Base-by-base conservation (phyloP, 2,888 invertebrate species). In the Tineola bisselliella region DNA sequence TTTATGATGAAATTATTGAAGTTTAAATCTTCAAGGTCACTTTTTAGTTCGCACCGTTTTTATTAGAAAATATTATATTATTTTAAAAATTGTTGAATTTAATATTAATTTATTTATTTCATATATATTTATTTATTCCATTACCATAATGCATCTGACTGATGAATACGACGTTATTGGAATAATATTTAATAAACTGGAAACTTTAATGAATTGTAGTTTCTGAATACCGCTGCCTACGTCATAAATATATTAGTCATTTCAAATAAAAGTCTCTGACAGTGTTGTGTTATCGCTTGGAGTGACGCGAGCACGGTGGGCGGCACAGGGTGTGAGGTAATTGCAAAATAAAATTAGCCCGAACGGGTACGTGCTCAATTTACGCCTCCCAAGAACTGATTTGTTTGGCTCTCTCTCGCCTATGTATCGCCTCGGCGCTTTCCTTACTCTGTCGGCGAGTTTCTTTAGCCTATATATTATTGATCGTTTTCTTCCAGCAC, bases 341-440 rank as follows among this genome's bases (percentile, higher is more conserved):
- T 87, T 87, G 87, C 87, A 84, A 87, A 87, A 87, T 87, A 87
- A 87, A 87, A 87, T 87, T 87, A 87, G 87, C 84, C 80, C 74
- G 84, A 84, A 84, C 83, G 82, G 86, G 82, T 86, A 87, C 87
- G 87, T 87, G 86, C 84, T 84, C 86, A 86, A 87, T 86, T 87
- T 84, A 81, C 83, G 84, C 84, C 84, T 82, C 84, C 84, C 61
- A 54, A 69, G 78, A 81, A 75, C 84, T 84, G 87, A 87, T 87
- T 87, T 87, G 87, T 86, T 86, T 87, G 62, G 65, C 64, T 61
- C 62, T 61, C 56, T 59, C 65, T 69, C 68, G 77, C 68, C 71
- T 71, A 67, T 70, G 68, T 68, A 66, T 66, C 65, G 67, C 69
- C 70, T 72, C 71, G 68, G 70, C 69, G 67, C 67, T 67, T 67